Conservation (phyloP, 2,888 invertebrate genomes). For the Habroteleia sp. region DNA sequence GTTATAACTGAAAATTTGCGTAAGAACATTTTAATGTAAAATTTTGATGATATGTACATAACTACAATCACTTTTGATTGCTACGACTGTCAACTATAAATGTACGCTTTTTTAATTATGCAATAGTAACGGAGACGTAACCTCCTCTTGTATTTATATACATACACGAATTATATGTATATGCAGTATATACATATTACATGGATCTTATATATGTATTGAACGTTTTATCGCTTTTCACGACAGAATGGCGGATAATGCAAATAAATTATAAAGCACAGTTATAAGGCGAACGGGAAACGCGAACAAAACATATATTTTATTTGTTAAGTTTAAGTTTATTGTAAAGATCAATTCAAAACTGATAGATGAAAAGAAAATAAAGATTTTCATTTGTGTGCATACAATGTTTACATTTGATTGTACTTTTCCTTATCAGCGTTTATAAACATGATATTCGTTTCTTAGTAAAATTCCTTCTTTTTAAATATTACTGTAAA, state of each 20-base stretch:
- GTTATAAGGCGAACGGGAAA: conserved; percentile 54
- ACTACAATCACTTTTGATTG: conserved; percentile 52
- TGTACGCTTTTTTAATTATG: conserved; percentile 73
- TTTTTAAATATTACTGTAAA: conserved; percentile 49
- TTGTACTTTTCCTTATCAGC: conserved; percentile 45
- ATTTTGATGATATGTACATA: conserved; percentile 61
- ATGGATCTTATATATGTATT: conserved; percentile 76
- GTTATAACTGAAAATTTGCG: conserved; percentile 12
- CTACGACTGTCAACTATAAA: conserved; percentile 63
- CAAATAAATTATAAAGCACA: conserved; percentile 60
- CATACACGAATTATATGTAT: conserved; percentile 58
- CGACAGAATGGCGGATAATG: conserved; percentile 32
- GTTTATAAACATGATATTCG: conserved; percentile 32
- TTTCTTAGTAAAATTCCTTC: conserved; percentile 39
- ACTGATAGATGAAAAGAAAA: conserved; percentile 39
- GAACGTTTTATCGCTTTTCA: conserved; percentile 74
- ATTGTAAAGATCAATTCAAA: conserved; percentile 48
- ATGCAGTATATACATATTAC: conserved; percentile 62
- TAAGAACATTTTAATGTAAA: conserved; percentile 61
- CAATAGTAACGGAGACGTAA: conserved; percentile 68
- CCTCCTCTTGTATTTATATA: conserved; percentile 73
- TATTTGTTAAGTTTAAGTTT: conserved; percentile 73
- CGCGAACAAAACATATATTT: conserved; percentile 71
- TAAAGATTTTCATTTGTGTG: conserved; percentile 57
- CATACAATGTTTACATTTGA: conserved; percentile 45